Evolutionary conservation across 92 coral and sea anemone genomes (phyloP).

Genomic region (Parazoanthus swiftii): DNA sequence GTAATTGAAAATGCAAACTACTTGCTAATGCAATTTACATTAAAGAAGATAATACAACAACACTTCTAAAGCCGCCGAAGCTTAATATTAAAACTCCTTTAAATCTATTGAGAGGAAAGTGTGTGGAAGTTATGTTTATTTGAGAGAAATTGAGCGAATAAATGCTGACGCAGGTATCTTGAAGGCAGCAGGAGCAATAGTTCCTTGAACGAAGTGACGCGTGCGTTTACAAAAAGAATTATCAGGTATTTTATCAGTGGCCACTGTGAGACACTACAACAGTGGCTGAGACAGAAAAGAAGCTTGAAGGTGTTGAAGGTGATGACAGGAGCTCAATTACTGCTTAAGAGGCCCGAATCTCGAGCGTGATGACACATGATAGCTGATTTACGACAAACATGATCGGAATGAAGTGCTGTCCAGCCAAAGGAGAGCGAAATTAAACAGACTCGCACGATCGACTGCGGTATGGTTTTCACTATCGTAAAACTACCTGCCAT

Average conservation of each 20-base stretch:
- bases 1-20: slow-evolving; percentile 84
- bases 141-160: slow-evolving; percentile 34
- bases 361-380: slow-evolving; percentile 63
- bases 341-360: slow-evolving; percentile 32
- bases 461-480: slow-evolving; percentile 41
- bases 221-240: slow-evolving; percentile 55
- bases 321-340: slow-evolving; percentile 52
- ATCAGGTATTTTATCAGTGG: slow-evolving; percentile 44
- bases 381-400: slow-evolving; percentile 51
- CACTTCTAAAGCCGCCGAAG: slow-evolving; percentile 45
- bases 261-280: slow-evolving; percentile 23
- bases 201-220: slow-evolving; percentile 23
- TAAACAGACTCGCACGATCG: slow-evolving; percentile 34
- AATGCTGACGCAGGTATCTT: not conserved
- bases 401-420: slow-evolving; percentile 57
- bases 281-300: not conserved
- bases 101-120: slow-evolving; percentile 32
- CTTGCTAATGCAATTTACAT: slow-evolving; percentile 54
- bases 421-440: slow-evolving; percentile 18
- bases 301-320: slow-evolving; percentile 23
- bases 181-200: not conserved
- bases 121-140: slow-evolving; percentile 25
- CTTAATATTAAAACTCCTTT: slow-evolving; percentile 35
- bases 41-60: slow-evolving; percentile 51
- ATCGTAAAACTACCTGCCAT: slow-evolving; percentile 46